phyloP scores from a whole-genome alignment of 2,888 invertebrate genomes.

The Plebejus argus region DNA sequence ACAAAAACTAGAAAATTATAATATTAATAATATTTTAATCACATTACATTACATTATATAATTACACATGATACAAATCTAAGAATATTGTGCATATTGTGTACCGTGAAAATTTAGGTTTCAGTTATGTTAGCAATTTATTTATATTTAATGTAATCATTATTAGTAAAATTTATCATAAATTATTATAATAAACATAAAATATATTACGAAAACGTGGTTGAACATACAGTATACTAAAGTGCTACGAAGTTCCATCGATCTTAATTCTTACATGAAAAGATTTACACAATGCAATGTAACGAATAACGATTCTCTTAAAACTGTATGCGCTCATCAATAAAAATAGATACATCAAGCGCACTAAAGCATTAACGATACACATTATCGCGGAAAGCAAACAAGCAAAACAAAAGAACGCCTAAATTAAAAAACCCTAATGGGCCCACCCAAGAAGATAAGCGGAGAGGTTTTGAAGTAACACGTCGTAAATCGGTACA shows the following conservation, averaged over 20 bases:
- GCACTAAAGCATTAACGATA: slow-evolving; percentile 30
- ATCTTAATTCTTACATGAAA: background rate
- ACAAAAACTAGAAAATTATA: no score
- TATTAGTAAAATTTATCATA: no score
- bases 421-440: slow-evolving; percentile 67
- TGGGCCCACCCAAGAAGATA: slow-evolving; percentile 75
- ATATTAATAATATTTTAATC: no score
- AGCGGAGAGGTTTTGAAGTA: slow-evolving; percentile 66
- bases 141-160: no score
- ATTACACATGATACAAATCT: no score
- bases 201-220: no score
- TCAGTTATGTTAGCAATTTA: no score
- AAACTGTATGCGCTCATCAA: background rate
- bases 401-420: slow-evolving; percentile 50
- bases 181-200: no score
- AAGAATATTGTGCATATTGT: no score
- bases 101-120: no score
- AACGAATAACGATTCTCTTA: background rate
- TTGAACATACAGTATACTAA: no score
- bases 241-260: background rate
- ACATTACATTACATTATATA: no score
- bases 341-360: slow-evolving; percentile 31
- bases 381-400: slow-evolving; percentile 41
- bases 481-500: slow-evolving; percentile 71
- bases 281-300: background rate